Evolutionary conservation across 2,113 vertebrate species (phyloP).

Genomic region (Protomyctophum bolini): DNA sequence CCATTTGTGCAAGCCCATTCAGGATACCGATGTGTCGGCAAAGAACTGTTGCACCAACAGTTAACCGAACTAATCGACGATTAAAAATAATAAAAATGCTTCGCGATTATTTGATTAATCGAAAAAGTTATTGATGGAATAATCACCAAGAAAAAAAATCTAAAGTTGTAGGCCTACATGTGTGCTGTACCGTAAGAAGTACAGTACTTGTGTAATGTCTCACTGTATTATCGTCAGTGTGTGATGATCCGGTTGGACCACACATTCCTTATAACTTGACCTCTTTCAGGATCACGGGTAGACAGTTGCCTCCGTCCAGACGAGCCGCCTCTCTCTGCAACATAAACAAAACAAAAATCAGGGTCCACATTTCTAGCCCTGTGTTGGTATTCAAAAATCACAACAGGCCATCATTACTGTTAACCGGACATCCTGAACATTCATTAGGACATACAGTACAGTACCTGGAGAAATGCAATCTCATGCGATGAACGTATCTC

Average conservation of each 20-base stretch:
- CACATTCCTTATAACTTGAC: slow-evolving; percentile 41
- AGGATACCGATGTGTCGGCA: no score
- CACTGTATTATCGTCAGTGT: no score
- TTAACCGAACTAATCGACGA: no score
- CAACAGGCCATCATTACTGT: neutral
- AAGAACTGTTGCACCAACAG: no score
- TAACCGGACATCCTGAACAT: neutral
- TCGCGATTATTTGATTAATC: no score
- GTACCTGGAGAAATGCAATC: neutral
- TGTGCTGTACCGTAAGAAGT: no score
- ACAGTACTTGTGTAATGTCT: no score
- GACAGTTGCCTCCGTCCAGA: slow-evolving; percentile 32
- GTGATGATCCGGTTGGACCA: neutral
- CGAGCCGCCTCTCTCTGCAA: slow-evolving; percentile 54
- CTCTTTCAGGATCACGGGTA: slow-evolving; percentile 43
- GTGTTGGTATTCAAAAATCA: neutral
- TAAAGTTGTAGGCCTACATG: no score
- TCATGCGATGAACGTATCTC: neutral
- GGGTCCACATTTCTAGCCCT: neutral
- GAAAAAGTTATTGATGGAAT: no score
- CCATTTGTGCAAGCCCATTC: neutral
- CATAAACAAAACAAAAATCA: slow-evolving; percentile 20
- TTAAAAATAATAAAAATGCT: no score
- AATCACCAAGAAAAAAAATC: no score
- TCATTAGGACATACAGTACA: neutral